Evolutionary conservation across 2,888 invertebrate genomes (phyloP), one percentile per base, ranked within the genome.

Genomic region (Mythimna impura): DNA sequence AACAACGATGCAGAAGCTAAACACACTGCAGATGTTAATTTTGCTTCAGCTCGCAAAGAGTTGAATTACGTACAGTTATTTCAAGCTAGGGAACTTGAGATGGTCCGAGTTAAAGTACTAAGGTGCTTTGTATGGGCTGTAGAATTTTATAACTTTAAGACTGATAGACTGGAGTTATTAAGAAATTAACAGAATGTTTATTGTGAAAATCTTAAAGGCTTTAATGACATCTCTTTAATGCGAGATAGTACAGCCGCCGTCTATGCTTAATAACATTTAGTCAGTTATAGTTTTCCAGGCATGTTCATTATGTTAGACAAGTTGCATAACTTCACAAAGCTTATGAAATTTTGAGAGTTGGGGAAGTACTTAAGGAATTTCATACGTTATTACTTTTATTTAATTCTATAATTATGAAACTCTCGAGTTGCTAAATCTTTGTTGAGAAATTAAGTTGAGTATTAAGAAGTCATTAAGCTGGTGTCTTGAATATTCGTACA

Each of bases 41-140:
- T 84, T 83, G 83, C 82, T 70, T 80, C 76, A 75, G 85, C 78
- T 80, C 71, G 85, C 82, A 82, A 87, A 88, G 90, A 87, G 86
- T 91, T 86, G 80, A 80, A 87, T 91, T 91, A 90, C 91, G 77
- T 83, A 88, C 89, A 83, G 90, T 89, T 91, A 88, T 90, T 87
- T 85, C 83, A 87, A 88, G 87, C 84, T 80, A 73, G 82, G 89
- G 85, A 91, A 92, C 83, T 84, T 83, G 91, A 93, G 88, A 89
- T 81, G 69, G 73, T 79, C 67, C 43, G 62, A 50, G 69, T 71
- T 75, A 69, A 69, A 72, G 81, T 76, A 77, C 73, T 73, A 57
- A 80, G 81, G 67, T 71, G 76, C 30, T 80, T 55, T 67, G 66
- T 69, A 81, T 81, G 69, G 50, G 58, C 47, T 55, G 64, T 47